Conservation (phyloP, 2,888 invertebrate genomes). For the Tineola bisselliella region DNA sequence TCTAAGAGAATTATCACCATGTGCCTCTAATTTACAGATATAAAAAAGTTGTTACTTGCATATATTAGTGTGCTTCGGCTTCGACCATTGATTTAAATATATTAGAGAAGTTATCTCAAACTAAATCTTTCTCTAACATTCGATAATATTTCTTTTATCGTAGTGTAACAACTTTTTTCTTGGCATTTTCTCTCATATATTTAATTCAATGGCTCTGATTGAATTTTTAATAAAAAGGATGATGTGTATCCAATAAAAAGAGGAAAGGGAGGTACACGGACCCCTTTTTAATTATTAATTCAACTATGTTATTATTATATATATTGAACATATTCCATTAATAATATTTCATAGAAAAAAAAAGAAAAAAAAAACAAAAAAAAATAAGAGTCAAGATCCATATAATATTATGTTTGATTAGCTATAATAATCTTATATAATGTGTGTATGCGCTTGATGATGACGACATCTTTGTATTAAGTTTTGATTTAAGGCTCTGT, state of each 20-base stretch:
- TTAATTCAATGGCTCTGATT: too few species aligned
- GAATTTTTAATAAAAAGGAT: too few species aligned
- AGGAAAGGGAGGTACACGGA: too few species aligned
- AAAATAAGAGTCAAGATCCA: constrained; percentile 35
- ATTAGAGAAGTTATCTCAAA: too few species aligned
- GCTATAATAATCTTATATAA: constrained; percentile 58
- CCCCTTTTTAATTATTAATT: too few species aligned
- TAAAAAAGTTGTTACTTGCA: not conserved
- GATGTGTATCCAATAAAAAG: too few species aligned
- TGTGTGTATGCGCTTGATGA: constrained; percentile 56
- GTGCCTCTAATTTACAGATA: constrained; percentile 5
- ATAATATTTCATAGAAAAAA: constrained; percentile 54
- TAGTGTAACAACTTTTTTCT: too few species aligned
- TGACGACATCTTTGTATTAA: constrained; percentile 13
- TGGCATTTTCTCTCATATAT: too few species aligned
- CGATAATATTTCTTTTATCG: too few species aligned
- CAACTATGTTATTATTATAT: not conserved
- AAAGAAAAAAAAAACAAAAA: constrained; percentile 37
- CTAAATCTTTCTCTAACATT: too few species aligned
- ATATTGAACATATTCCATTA: constrained; percentile 64
- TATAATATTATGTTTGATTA: constrained; percentile 63
- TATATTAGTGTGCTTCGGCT: not conserved
- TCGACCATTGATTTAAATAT: too few species aligned
- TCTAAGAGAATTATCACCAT: not conserved
- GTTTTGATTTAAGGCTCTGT: not conserved